Percentiles rank a stretch among this genome's conserved stretches.
phyloP scores from a whole-genome alignment of 2,888 invertebrate genomes.

The Eumacrocentrus americanus region DNA sequence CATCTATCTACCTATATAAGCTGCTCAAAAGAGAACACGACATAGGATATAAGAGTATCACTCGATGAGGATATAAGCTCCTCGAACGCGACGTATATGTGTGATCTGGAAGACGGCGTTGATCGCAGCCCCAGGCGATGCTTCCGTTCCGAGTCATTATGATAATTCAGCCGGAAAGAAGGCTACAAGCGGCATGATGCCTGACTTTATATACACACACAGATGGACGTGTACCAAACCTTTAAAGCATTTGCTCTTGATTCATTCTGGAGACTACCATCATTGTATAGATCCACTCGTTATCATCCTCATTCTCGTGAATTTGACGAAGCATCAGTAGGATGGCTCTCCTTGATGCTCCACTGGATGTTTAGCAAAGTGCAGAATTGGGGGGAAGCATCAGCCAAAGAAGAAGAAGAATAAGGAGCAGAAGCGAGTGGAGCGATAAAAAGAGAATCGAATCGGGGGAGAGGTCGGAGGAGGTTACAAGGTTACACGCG shows the following conservation, averaged over 20 bases:
- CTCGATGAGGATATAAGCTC: conserved; percentile 37
- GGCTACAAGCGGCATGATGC: conserved; percentile 49
- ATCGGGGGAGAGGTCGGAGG: conserved; percentile 48
- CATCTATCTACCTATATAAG: too few relatives aligned
- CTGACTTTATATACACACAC: conserved; percentile 15
- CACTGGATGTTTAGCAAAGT: conserved; percentile 18
- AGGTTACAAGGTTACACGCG: conserved; percentile 57
- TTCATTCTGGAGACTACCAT: conserved; percentile 11
- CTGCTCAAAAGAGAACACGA: too few relatives aligned
- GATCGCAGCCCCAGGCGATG: conserved; percentile 51
- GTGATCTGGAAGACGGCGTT: conserved; percentile 25
- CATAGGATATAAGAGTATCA: too few relatives aligned
- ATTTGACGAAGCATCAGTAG: conserved; percentile 11
- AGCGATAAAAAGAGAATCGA: conserved; percentile 26
- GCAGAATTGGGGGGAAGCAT: conserved; percentile 2
- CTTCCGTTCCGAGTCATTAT: conserved; percentile 60
- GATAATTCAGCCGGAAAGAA: conserved; percentile 59
- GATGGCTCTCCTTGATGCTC: not conserved
- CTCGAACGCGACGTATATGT: conserved; percentile 7
- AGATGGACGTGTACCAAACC: not conserved
- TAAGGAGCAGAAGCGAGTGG: conserved; percentile 26
- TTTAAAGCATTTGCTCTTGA: not conserved
- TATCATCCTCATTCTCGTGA: conserved; percentile 14
- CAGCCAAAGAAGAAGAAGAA: conserved; percentile 17
- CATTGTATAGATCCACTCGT: conserved; percentile 20